Base-by-base conservation (phyloP, 2,113 vertebrate genomes). In the Tursiops truncatus region DNA sequence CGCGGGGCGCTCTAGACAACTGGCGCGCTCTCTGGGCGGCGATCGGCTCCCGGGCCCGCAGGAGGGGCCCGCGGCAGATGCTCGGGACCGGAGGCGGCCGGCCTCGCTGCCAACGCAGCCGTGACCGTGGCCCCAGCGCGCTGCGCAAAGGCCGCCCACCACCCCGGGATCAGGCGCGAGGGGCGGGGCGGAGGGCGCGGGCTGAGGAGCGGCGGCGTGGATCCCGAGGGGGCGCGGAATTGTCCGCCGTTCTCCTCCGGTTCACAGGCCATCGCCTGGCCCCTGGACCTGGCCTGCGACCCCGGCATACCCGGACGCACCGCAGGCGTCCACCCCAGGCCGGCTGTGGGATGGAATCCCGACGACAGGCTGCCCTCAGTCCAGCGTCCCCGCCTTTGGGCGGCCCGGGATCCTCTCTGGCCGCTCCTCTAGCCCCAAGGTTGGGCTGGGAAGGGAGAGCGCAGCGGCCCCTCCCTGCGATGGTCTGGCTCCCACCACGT, bases 1-100 rank as follows among this genome's bases (percentile, higher is more conserved):
- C 97, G 97, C 98, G 97, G 98, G 98, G 98, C 97, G 97, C 97
- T 91, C 88, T 97, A 96, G 98, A 98, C 99, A 98, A 98, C 97
- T 98, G 98, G 98, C 94, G 95, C 88, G 94, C 0, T 92, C 98
- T 98, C 98, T 60, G 92, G 90, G 97, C 60, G 18, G 84, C 47
- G n/a, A 63, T 8, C 17, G 44, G 96, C 93, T 97, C 58, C 63
- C 0, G 2, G 33, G 92, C 65, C 89, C 2, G 26, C 84, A 21
- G 95, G 93, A 94, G 88, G 96, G 89, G 84, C 98, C 96, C 88
- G 90, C 31, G 74, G 97, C 98, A 97, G 97, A 95, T 98, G 98
- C 98, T 97, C 33, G 3, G 96, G 96, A 0, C 0, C 1, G 2
- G 36, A 91, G 95, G 96, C 58, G 68, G 28, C 50, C 31, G 25